Conservation (phyloP, 2,888 invertebrate species). For the Trichacis sp. region DNA sequence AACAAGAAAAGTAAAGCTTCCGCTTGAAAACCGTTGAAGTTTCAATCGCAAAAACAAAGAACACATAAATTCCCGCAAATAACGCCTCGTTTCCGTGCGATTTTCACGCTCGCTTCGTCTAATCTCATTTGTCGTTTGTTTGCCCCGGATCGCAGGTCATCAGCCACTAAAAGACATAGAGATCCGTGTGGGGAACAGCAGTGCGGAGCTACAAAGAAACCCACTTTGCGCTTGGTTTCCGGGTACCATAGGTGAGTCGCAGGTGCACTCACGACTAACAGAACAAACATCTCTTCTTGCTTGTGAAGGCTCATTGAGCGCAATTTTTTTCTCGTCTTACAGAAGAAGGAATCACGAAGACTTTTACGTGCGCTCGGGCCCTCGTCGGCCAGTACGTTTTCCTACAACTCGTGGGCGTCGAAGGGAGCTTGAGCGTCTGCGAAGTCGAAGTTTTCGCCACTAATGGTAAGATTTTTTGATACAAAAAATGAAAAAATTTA, state of each 20-base stretch:
- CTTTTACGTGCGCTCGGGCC: constrained; percentile 87
- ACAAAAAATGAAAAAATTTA: constrained; percentile 1
- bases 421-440: constrained; percentile 89
- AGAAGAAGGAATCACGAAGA: constrained; percentile 93
- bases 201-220: constrained; percentile 86
- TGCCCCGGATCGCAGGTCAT: constrained; percentile 73
- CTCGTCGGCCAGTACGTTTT: constrained; percentile 89
- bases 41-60: neutral
- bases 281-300: constrained; percentile 21
- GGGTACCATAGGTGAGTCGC: constrained; percentile 81
- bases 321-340: constrained; percentile 44
- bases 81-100: neutral
- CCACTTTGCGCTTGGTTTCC: constrained; percentile 95
- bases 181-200: constrained; percentile 92
- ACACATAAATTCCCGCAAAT: neutral
- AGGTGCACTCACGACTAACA: constrained; percentile 21
- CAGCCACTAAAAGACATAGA: constrained; percentile 90
- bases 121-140: constrained; percentile 14
- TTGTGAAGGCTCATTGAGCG: constrained; percentile 12
- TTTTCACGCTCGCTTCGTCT: neutral
- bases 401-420: constrained; percentile 90
- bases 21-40: neutral
- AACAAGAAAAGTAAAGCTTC: neutral
- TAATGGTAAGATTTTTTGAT: constrained; percentile 76
- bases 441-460: constrained; percentile 94